phyloP scores from a whole-genome alignment of 2,113 vertebrate genomes.

The Megaceryle maxima region DNA sequence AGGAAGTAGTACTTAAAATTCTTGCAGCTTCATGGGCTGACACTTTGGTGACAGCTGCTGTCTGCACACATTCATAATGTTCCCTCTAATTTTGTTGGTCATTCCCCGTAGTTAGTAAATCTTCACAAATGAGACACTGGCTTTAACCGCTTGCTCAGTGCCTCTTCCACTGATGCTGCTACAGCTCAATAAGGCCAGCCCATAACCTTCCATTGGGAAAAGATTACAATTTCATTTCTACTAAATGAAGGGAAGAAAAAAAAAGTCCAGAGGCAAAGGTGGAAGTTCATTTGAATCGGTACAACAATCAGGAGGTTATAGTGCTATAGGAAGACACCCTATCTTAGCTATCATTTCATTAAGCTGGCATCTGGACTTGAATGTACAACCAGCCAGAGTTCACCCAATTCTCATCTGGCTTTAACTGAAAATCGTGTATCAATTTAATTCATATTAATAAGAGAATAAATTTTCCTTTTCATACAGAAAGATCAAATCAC shows the following conservation, averaged over 20 bases:
- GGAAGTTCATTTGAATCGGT: background rate
- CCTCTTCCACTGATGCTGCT: background rate
- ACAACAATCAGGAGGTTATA: background rate
- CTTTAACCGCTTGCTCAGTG: background rate
- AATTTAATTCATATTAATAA: background rate
- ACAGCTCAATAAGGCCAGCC: background rate
- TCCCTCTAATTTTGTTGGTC: background rate
- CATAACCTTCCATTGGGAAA: background rate
- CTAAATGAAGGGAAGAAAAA: background rate
- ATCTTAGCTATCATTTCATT: background rate
- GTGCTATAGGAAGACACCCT: background rate
- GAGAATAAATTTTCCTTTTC: background rate
- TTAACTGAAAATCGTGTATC: background rate
- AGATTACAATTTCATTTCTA: background rate
- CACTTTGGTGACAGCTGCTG: background rate
- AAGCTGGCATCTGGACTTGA: background rate
- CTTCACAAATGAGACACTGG: background rate
- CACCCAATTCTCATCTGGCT: background rate
- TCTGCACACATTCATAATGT: rapidly evolving
- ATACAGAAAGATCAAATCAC: background rate
- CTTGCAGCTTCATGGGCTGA: rapidly evolving
- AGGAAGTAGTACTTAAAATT: background rate
- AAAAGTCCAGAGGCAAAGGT: background rate
- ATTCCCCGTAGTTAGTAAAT: background rate
- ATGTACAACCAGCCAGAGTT: background rate